Conservation (phyloP, 2,113 vertebrate genomes). For the Ramphastos sulfuratus region DNA sequence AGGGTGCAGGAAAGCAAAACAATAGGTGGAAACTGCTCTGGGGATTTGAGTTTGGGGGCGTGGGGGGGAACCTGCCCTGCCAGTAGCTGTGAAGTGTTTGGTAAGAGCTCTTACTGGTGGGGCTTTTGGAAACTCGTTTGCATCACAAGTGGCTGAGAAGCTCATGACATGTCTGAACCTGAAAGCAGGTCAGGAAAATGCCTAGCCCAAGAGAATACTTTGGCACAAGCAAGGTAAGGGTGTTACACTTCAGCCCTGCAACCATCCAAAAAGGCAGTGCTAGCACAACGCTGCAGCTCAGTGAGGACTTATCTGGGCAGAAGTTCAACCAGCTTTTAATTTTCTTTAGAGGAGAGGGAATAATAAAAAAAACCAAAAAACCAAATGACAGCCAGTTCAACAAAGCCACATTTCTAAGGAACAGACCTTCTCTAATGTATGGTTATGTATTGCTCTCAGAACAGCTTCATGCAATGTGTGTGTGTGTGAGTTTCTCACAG, state of each 20-base stretch:
- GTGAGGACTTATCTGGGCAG: background rate
- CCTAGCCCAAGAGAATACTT: background rate
- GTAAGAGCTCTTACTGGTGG: background rate
- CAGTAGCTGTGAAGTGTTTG: background rate
- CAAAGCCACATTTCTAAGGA: background rate
- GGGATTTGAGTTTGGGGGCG: background rate
- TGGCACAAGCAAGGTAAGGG: background rate
- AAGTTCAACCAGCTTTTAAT: background rate
- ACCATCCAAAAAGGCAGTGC: background rate
- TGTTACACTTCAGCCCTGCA: background rate
- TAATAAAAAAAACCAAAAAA: background rate
- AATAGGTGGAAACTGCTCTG: background rate
- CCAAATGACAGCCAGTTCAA: background rate
- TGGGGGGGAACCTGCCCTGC: background rate
- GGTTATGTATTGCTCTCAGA: background rate
- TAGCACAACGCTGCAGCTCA: background rate
- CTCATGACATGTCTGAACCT: background rate
- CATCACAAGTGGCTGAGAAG: background rate
- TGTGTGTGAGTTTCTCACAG: background rate
- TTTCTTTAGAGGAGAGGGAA: background rate
- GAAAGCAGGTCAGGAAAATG: background rate
- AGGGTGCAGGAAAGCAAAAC: background rate
- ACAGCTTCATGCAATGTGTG: background rate
- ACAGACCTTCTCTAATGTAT: fast-evolving
- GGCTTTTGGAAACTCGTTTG: background rate